Evolutionary conservation across 2,888 invertebrate genomes (phyloP).

Genomic region (Syrista parreyssii): DNA sequence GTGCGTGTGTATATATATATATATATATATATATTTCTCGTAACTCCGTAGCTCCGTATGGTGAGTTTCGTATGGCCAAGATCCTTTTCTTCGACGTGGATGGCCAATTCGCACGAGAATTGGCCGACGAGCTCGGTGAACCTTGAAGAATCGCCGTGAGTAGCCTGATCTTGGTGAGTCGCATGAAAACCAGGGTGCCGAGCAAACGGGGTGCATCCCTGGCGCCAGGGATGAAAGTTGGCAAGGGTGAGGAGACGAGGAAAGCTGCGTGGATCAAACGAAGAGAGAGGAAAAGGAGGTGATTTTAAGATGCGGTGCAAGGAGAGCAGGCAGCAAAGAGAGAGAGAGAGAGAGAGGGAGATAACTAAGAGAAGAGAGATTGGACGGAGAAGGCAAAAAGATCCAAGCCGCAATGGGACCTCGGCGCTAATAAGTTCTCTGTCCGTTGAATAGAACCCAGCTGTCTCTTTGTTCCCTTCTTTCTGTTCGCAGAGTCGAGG

Average conservation of each 20-base stretch:
- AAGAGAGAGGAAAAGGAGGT: neutral
- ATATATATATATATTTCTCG: too few species aligned
- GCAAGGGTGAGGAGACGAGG: neutral
- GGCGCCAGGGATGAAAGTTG: neutral
- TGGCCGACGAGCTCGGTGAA: neutral
- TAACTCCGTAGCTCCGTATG: neutral
- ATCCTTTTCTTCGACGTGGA: neutral
- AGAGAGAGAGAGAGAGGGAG: conserved; percentile 8
- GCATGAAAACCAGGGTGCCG: neutral
- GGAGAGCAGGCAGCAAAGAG: neutral
- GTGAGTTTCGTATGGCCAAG: neutral
- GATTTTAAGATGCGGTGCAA: conserved; percentile 2
- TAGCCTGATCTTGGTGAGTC: neutral
- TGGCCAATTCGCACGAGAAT: neutral
- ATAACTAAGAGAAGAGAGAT: conserved; percentile 2
- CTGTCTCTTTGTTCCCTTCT: conserved; percentile 30
- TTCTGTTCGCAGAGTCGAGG: conserved; percentile 26
- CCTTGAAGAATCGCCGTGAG: neutral
- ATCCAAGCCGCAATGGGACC: conserved; percentile 18
- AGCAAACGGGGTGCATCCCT: neutral
- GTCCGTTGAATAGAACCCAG: conserved; percentile 35
- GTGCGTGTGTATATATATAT: too few species aligned
- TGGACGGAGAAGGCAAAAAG: conserved; percentile 18
- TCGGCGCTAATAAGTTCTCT: conserved; percentile 38
- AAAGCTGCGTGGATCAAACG: neutral